Percentiles rank a stretch among this genome's conserved stretches.
Conservation (phyloP, 2,113 vertebrate species). For the Ctenomys sociabilis region DNA sequence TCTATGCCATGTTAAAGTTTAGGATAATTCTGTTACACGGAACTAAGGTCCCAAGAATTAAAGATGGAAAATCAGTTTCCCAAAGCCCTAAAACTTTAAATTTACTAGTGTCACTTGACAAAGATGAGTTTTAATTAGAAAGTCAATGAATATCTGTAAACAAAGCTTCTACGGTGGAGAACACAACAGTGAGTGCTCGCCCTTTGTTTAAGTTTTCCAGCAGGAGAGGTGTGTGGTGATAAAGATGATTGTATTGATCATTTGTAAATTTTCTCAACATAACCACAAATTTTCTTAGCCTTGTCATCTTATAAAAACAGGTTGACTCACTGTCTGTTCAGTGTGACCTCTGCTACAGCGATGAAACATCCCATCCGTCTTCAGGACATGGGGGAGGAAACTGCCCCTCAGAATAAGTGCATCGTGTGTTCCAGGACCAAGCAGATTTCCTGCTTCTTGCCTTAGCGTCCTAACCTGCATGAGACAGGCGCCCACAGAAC, state of each 20-base stretch:
- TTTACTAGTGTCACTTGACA: constrained; percentile 11
- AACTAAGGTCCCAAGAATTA: background rate
- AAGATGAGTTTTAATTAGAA: constrained; percentile 3
- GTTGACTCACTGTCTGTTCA: background rate
- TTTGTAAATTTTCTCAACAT: background rate
- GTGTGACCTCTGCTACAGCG: background rate
- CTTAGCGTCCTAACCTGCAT: background rate
- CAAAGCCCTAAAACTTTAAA: background rate
- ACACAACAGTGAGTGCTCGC: background rate
- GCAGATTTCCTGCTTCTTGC: background rate
- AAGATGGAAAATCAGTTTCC: background rate
- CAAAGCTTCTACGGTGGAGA: background rate
- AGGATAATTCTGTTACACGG: background rate
- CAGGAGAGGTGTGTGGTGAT: background rate
- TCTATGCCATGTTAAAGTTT: background rate
- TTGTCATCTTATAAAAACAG: background rate
- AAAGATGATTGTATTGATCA: background rate
- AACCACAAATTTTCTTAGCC: background rate
- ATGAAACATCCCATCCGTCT: background rate
- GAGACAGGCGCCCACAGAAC: background rate
- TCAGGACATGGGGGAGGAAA: background rate
- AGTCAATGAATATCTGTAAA: constrained; percentile 1
- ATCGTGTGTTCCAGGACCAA: background rate
- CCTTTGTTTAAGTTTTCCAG: background rate
- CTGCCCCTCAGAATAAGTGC: background rate